These are phyloP conservation scores for Dicerorhinus sumatrensis DNA, from an alignment of 2,113 vertebrate species.

Conservation along the genomic window DNA sequence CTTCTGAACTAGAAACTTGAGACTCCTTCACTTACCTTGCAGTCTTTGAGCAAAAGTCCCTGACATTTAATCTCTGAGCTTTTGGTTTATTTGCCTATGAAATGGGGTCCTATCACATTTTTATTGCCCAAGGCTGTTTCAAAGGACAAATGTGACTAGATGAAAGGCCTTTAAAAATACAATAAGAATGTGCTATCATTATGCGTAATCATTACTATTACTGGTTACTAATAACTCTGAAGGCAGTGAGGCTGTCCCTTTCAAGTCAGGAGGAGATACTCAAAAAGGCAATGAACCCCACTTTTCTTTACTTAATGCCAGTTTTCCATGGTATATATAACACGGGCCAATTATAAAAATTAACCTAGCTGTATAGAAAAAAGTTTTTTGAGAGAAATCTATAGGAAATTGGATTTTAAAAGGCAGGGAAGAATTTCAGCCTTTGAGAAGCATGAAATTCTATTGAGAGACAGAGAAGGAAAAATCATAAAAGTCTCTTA, in stretches of 20 bases:
- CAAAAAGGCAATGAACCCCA: neutral
- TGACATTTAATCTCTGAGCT: neutral
- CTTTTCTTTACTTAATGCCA: neutral
- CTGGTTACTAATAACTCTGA: neutral
- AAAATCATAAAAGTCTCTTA: slow-evolving; percentile 8
- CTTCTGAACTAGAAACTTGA: neutral
- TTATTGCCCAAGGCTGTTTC: slow-evolving; percentile 61
- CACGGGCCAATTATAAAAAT: neutral
- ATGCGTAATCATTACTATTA: neutral
- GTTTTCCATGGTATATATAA: neutral
- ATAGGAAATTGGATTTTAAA: slow-evolving; percentile 19
- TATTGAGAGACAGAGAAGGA: neutral
- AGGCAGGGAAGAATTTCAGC: neutral
- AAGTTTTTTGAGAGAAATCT: neutral
- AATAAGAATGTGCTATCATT: neutral
- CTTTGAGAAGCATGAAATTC: neutral
- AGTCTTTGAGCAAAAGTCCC: neutral
- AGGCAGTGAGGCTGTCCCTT: neutral
- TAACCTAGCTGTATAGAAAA: neutral
- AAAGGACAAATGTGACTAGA: slow-evolving; percentile 7
- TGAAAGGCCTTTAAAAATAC: slow-evolving; percentile 18
- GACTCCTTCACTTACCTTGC: slow-evolving; percentile 44
- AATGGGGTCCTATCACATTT: neutral
- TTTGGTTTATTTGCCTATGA: neutral
- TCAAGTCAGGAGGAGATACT: neutral